Conservation (phyloP, 2,113 vertebrate genomes). For the Porphyrio hochstetteri region DNA sequence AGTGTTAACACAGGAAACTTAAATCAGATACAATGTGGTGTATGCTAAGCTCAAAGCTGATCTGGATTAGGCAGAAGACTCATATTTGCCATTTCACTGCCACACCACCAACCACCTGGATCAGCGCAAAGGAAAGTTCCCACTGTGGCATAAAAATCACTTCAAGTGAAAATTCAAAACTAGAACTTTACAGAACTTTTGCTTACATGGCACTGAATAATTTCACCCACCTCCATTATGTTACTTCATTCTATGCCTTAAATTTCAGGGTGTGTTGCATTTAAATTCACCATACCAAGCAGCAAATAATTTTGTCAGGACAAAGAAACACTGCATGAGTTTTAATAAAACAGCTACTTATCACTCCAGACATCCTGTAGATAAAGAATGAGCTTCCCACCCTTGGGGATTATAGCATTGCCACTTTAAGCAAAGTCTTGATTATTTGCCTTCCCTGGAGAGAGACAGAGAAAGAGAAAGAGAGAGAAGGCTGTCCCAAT, state of each 20-base stretch:
- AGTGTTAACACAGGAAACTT: not conserved
- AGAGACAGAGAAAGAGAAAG: slow-evolving; percentile 19
- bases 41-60: not conserved
- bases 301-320: slow-evolving; percentile 29
- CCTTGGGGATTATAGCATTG: slow-evolving; percentile 32
- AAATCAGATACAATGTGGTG: not conserved
- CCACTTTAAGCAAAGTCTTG: slow-evolving; percentile 61
- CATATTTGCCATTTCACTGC: not conserved
- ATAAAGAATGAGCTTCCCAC: slow-evolving; percentile 46
- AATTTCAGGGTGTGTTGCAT: not conserved
- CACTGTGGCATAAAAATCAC: not conserved
- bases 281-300: not conserved
- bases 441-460: slow-evolving; percentile 60
- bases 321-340: slow-evolving; percentile 1
- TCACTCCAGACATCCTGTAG: slow-evolving; percentile 58
- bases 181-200: not conserved
- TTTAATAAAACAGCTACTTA: slow-evolving; percentile 51
- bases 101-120: not conserved
- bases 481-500: slow-evolving; percentile 40
- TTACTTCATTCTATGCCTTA: not conserved
- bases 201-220: not conserved
- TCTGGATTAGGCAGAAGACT: not conserved
- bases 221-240: rapidly evolving
- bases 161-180: not conserved
- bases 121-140: not conserved